Conservation (phyloP, 2,113 vertebrate genomes). For the Toxotes chatareus region DNA sequence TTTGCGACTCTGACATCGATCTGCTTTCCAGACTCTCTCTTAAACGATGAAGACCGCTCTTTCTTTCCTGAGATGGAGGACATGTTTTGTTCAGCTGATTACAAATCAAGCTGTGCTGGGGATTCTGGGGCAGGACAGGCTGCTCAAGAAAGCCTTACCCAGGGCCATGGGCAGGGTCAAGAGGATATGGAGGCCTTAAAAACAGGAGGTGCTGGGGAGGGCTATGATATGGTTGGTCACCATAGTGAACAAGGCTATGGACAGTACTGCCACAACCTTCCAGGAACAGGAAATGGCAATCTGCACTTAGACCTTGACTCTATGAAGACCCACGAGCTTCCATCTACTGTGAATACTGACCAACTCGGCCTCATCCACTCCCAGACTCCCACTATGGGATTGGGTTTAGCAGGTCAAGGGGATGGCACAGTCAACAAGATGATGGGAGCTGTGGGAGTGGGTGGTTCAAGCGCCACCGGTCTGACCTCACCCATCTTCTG, state of each 20-base stretch:
- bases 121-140: constrained; percentile 74
- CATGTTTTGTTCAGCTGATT: constrained; percentile 91
- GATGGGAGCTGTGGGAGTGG: constrained; percentile 66
- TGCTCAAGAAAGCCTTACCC: constrained; percentile 75
- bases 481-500: constrained; percentile 90
- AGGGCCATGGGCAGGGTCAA: constrained; percentile 68
- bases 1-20: constrained; percentile 91
- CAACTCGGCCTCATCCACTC: constrained; percentile 93
- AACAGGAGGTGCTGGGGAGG: constrained; percentile 70
- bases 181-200: constrained; percentile 77
- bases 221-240: constrained; percentile 85
- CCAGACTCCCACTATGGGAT: constrained; percentile 72
- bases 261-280: constrained; percentile 78
- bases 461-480: constrained; percentile 62
- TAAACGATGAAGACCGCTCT: constrained; percentile 90
- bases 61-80: constrained; percentile 96
- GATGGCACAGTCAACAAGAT: constrained; percentile 78
- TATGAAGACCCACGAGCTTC: constrained; percentile 87
- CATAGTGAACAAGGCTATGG: constrained; percentile 84
- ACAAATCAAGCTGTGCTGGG: constrained; percentile 85
- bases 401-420: constrained; percentile 65
- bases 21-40: constrained; percentile 92
- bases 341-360: constrained; percentile 93
- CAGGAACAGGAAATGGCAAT: constrained; percentile 76
- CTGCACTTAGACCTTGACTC: constrained; percentile 86